Conservation (phyloP, 2,113 vertebrate genomes). For the Myrmecophaga tridactyla region DNA sequence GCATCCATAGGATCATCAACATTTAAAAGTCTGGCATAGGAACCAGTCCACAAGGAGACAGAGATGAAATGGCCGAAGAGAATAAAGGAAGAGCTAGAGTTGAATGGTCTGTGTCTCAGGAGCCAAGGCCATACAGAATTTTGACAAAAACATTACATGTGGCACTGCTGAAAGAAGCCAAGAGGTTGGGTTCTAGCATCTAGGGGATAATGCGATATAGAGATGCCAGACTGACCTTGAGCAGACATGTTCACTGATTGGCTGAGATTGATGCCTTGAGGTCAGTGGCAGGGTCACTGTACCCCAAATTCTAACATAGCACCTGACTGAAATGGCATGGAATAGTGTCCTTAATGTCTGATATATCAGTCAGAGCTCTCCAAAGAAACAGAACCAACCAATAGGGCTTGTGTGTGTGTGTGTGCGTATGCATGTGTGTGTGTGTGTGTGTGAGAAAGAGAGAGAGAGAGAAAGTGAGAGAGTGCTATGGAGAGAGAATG, state of each 20-base stretch:
- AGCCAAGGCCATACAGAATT: too few species aligned
- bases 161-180: accelerated
- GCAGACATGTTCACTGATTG: background rate
- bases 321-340: background rate
- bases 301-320: background rate
- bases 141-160: background rate
- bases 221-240: background rate
- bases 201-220: too few species aligned
- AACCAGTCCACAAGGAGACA: background rate
- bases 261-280: background rate
- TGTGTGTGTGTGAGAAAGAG: too few species aligned
- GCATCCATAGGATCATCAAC: background rate
- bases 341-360: background rate
- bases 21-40: background rate
- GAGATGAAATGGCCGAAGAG: background rate
- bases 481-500: too few species aligned
- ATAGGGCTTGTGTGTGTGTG: too few species aligned
- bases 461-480: too few species aligned
- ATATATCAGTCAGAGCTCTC: too few species aligned
- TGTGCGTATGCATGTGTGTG: too few species aligned
- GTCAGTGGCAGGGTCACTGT: background rate
- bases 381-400: too few species aligned
- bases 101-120: background rate
- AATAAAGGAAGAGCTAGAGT: background rate
- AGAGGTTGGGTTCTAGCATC: background rate